These are phyloP conservation scores for Uromys caudimaculatus DNA, from an alignment of 2,797 vertebrate species.

Conservation along the genomic window DNA sequence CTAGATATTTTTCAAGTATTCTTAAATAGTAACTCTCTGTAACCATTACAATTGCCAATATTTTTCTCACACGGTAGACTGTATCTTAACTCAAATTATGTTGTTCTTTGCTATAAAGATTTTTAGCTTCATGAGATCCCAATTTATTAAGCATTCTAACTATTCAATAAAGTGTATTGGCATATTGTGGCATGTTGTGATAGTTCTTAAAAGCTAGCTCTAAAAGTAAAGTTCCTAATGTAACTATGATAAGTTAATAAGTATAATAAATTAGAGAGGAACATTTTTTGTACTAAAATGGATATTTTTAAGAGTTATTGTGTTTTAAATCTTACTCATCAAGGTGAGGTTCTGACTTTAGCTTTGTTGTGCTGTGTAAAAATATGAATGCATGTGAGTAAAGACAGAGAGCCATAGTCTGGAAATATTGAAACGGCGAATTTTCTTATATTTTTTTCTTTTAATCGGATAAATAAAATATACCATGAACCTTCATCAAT, in stretches of 20 bases:
- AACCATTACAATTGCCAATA: neutral
- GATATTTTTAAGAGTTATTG: neutral
- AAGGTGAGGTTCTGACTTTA: neutral
- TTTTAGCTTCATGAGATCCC: neutral
- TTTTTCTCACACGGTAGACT: neutral
- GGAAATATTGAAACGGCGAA: neutral
- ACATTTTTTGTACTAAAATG: neutral
- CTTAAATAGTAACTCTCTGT: neutral
- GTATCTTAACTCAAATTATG: neutral
- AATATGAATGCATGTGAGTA: neutral
- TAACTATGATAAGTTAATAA: neutral
- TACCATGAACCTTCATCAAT: neutral
- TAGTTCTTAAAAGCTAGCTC: neutral
- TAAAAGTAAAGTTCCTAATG: neutral
- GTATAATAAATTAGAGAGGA: neutral
- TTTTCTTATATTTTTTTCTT: neutral
- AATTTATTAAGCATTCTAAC: constrained; percentile 9
- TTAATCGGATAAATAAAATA: neutral
- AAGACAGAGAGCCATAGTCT: neutral
- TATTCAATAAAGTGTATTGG: neutral
- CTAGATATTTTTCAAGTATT: neutral
- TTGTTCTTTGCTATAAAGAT: neutral
- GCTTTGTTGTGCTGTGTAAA: neutral
- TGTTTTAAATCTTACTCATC: neutral
- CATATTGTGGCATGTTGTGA: neutral